Conservation (phyloP, 2,888 invertebrate genomes). For the Candidula unifasciata region DNA sequence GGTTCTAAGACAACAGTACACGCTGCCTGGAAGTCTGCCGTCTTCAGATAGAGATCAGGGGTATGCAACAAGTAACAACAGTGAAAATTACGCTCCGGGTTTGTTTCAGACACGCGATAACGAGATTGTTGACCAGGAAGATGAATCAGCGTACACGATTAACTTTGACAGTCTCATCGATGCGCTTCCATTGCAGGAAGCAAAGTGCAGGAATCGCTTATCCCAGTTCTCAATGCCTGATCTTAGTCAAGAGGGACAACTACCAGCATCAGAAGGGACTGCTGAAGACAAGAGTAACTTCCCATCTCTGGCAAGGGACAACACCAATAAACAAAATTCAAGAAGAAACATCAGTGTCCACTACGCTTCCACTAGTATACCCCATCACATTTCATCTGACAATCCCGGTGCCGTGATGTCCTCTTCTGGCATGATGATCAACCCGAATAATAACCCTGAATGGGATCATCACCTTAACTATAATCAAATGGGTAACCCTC, state of each 20-base stretch:
- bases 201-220: constrained; percentile 67
- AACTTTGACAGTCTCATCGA: constrained; percentile 68
- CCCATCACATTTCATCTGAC: constrained; percentile 38
- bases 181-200: constrained; percentile 66
- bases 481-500: background rate
- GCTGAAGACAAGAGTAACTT: constrained; percentile 22
- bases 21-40: constrained; percentile 67
- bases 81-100: constrained; percentile 71
- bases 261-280: constrained; percentile 15
- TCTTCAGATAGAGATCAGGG: constrained; percentile 72
- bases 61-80: constrained; percentile 73
- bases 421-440: constrained; percentile 37
- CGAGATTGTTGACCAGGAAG: constrained; percentile 39
- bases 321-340: constrained; percentile 63
- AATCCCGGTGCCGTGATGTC: constrained; percentile 34
- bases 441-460: constrained; percentile 35
- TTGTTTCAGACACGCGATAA: constrained; percentile 60
- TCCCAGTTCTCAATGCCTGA: constrained; percentile 78
- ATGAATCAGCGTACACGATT: constrained; percentile 59
- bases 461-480: constrained; percentile 40
- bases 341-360: constrained; percentile 74
- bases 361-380: constrained; percentile 56
- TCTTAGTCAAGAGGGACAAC: constrained; percentile 67
- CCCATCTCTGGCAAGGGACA: constrained; percentile 53
- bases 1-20: constrained; percentile 70